Base-by-base conservation (phyloP, 2,888 invertebrate genomes). In the Mesorhabditis sp. region DNA sequence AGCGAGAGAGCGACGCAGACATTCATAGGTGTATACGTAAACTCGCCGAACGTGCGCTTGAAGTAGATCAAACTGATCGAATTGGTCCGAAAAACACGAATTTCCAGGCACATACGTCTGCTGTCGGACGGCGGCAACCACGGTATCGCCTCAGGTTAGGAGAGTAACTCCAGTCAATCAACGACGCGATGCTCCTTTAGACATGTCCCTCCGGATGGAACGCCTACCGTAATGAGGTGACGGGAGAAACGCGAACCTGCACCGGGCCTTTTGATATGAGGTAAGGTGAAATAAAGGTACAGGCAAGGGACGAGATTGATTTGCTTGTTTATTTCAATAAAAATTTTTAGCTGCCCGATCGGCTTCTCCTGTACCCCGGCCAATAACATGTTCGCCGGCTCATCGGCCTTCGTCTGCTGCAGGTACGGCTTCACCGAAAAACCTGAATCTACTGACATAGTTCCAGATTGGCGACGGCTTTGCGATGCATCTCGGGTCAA, bases 391-490 rank as follows among this genome's bases (percentile, higher is more conserved):
- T 66, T 58, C 0, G 41, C n/a, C 64, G 41, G 41, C 28, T n/a
- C 41, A n/a, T 41, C 64, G 64, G 13, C 15, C 7, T 41, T 63
- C 41, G 15, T 15, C 28, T 44, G 58, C 10, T 50, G 58, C 58
- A 50, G 58, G 58, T 50, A 50, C 10, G 58, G 7, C n/a, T n/a
- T 50, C 58, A 50, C 2, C 7, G 2, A 10, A 10, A n/a, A 50
- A n/a, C 42, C 68, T 2, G 58, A 2, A 50, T n/a, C n/a, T 50
- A 13, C 10, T 50, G n/a, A 10, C 58, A 82, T 5, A 83, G 84
- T 68, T 84, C 83, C 66, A 76, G 83, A 2, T 65, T 83, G n/a
- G 81, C 84, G 5, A 70, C 75, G 6, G 72, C 76, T 15, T 74
- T 81, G 13, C 69, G 77, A 15, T 77, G 80, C 58, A 76, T 79